Evolutionary conservation across 1,140 invertebrate genomes (phyloP), one percentile per base, ranked within the genome.

Genomic region (Delia radicum): DNA sequence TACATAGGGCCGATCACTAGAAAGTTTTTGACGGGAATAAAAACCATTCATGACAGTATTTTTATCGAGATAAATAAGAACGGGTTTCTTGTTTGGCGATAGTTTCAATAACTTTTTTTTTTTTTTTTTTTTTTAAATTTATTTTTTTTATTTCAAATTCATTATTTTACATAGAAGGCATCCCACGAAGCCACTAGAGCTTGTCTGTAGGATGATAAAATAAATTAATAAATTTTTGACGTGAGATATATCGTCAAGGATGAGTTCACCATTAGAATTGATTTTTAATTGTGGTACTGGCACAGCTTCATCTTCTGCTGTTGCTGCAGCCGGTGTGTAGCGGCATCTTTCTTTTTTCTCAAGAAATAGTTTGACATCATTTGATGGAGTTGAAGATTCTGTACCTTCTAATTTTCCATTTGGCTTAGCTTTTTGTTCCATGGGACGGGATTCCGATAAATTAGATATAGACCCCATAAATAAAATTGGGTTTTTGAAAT

Each of bases 241-340:
- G n/a, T n/a, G n/a, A n/a, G 95, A 96, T 82, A 94, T 89, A 82
- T 96, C 93, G 83, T 97, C 95, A 2, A 97, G 87, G 65, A 97
- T 91, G 74, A 97, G 91, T 83, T 95, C 90, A 3, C 95, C 96
- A 85, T 96, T 92, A 0, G 94, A 91, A 24, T 94, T 95, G 18
- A 98, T 90, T 89, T 95, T 97, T 0, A 97, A 91, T 85, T 95
- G 93, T 1, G 95, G 96, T 0, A 92, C 94, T 8, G 93, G 91
- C 78, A 85, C 79, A n/a, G 81, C 80, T 65, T 76, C 63, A 8
- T 21, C 55, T 24, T 71, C 74, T 27, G 71, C 10, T 1, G 37
- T n/a, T n/a, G n/a, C n/a, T n/a, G n/a, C n/a, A n/a, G 69, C 26
- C 29, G 29, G 7, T n/a, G 31, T 80, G 77, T 73, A 21, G 77